Evolutionary conservation across 1,140 invertebrate genomes (phyloP), one percentile per base, ranked within the genome.

Genomic region (Hetaerina americana): DNA sequence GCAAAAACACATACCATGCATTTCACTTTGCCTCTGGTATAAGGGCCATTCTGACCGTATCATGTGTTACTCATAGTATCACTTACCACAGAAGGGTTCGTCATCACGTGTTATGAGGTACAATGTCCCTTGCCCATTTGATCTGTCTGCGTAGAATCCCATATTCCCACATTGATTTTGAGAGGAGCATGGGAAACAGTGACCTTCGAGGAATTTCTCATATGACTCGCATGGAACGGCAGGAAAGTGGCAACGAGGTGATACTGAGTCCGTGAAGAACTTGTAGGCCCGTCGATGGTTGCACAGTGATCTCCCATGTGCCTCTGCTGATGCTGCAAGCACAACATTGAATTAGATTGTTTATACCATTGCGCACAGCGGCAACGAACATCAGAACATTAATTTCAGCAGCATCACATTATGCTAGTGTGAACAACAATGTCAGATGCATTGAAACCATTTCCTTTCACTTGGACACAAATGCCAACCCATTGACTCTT

Each of bases 251-350:
- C 94, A 96, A 71, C 90, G 87, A 0, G 92, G 92, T 2, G 90
- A 92, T n/a, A 96, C 89, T 0, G 92, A 95, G 78, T 97, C 93
- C 0, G 93, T 95, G 80, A 96, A 97, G 78, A 96, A 91, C 77
- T 95, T 95, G 81, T 96, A 96, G 0, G 94, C 94, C 26, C 94
- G 83, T 0, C 94, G 85, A 81, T 97, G 94, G 80, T 97, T 96
- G 82, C 94, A 96, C 71, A 96, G 79, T 29, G 91, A 93, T 68
- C 93, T 86, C 67, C 93, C 93, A 79, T 95, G 93, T 3, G 90
- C 86, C n/a, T 91, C 86, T 12, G 90, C 89, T 66, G 89, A 86
- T 76, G 85, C 83, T 77, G 83, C 66, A 81, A 71, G 26, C 28
- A 28, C 12, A 71, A 71, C 40, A 57, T 57, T n/a, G n/a, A n/a